Evolutionary conservation across 30 jellyfish, hydroid and myxozoan species (phyloP).

Genomic region (Cassiopea xamachana): DNA sequence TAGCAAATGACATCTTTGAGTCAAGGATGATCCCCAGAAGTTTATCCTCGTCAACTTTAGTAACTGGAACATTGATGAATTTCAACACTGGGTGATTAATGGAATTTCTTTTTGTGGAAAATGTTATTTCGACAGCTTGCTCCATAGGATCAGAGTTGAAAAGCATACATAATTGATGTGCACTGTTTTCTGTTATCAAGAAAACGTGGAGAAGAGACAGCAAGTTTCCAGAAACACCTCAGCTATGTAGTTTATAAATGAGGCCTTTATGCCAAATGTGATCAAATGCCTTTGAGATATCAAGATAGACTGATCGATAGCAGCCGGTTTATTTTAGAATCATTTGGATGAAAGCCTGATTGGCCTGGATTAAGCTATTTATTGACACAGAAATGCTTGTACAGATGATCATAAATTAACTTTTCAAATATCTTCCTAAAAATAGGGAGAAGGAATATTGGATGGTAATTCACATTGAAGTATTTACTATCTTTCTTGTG

Average conservation of each 20-base stretch:
- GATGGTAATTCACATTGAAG: constrained; percentile 8
- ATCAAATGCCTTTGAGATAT: background rate
- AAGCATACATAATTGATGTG: constrained; percentile 43
- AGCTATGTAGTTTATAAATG: background rate
- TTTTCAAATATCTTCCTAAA: constrained; percentile 39
- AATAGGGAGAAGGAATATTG: constrained; percentile 47
- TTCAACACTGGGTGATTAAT: constrained; percentile 24
- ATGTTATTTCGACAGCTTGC: constrained; percentile 67
- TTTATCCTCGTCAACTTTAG: constrained; percentile 47
- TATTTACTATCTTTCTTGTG: constrained; percentile 24
- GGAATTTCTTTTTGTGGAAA: constrained; percentile 22
- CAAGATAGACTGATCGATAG: background rate
- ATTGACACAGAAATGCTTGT: constrained; percentile 19
- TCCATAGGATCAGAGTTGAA: constrained; percentile 67
- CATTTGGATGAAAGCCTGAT: constrained; percentile 30
- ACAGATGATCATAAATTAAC: constrained; percentile 19
- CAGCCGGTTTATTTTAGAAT: background rate
- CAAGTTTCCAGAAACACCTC: constrained; percentile 9
- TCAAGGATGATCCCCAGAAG: constrained; percentile 67
- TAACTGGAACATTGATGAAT: constrained; percentile 41
- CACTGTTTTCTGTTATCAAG: constrained; percentile 15
- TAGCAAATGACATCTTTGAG: constrained; percentile 41
- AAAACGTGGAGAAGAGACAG: background rate
- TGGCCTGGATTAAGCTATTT: constrained; percentile 23
- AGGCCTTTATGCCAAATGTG: background rate